Base-by-base conservation (phyloP, 2,113 vertebrate genomes). In the Pelusios castaneus region DNA sequence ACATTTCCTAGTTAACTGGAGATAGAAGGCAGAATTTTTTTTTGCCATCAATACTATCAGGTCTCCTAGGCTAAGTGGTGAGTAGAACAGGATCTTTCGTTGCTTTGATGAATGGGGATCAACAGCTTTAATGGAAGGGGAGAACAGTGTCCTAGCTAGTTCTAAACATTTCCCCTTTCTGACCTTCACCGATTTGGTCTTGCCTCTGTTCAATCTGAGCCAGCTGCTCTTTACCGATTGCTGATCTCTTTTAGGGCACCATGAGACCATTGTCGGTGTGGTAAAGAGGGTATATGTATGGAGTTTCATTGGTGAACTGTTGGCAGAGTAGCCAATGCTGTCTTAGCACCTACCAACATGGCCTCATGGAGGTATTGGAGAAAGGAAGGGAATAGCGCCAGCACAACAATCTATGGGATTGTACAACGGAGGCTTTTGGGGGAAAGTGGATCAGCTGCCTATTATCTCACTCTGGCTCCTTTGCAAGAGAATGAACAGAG, bases 331-430 rank as follows among this genome's bases (percentile, higher is more conserved):
- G 84, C 51, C 29, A 21, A 89, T 80, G 73, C 29, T 3, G 24
- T 0, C 0, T 0, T 56, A 17, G n/a, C n/a, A n/a, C n/a, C 14
- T 38, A 27, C 14, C 79, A 16, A 5, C 31, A 84, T 17, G 85
- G n/a, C n/a, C 7, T 70, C 51, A 24, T 47, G 4, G 4, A 43
- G 52, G 41, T 6, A 51, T 31, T 76, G 84, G 83, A 84, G 75
- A 55, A 27, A 34, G 70, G 19, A 38, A 24, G 2, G 0, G 1
- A 63, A 13, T 21, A n/a, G 31, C 81, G 10, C 56, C 1, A 0
- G 63, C 21, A 38, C n/a, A 80, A 25, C 70, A 13, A 25, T 5
- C 58, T 17, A 10, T 4, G n/a, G 38, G 38, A 38, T 41, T 73
- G 38, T 41, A 25, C 21, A 25, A 73, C 10, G 12, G 67, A 73